These are phyloP conservation scores for Vimba vimba DNA, from an alignment of 2,113 vertebrate genomes.

Conservation along the genomic window DNA sequence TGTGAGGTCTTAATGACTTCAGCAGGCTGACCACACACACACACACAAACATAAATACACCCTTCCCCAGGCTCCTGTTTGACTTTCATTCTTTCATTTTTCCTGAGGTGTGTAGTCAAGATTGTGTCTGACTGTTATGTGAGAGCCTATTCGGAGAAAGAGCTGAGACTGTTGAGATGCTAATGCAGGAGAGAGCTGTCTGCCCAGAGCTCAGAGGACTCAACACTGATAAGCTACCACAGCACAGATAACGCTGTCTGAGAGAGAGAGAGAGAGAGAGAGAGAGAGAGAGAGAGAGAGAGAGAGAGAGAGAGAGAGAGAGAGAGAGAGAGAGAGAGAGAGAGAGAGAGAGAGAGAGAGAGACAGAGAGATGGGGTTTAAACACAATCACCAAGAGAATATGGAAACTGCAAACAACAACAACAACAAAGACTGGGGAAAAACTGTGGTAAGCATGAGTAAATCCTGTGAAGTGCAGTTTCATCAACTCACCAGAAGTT, in stretches of 20 bases:
- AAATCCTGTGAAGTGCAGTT: constrained; percentile 43
- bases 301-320: not conserved
- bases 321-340: constrained; percentile 10
- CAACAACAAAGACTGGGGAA: not conserved
- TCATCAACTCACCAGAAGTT: constrained; percentile 57
- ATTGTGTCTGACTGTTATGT: constrained; percentile 27
- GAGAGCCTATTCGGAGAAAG: constrained; percentile 32
- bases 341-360: not conserved
- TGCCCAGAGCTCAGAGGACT: constrained; percentile 18
- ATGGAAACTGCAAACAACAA: constrained; percentile 22
- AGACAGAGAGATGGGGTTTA: not conserved
- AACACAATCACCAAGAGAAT: not conserved
- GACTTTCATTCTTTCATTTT: constrained; percentile 47
- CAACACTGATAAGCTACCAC: constrained; percentile 34
- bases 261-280: constrained; percentile 15
- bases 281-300: not conserved
- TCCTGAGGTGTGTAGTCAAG: constrained; percentile 8
- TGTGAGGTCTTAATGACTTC: constrained; percentile 57
- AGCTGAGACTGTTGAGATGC: constrained; percentile 31
- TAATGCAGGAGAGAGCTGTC: constrained; percentile 34
- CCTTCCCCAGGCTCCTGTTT: constrained; percentile 34
- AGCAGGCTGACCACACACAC: constrained; percentile 57
- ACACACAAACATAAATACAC: constrained; percentile 46
- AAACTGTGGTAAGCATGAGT: constrained; percentile 28
- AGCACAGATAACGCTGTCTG: constrained; percentile 26